These are phyloP conservation scores for Pedionomus torquatus DNA, from an alignment of 2,113 vertebrate species.

Conservation along the genomic window DNA sequence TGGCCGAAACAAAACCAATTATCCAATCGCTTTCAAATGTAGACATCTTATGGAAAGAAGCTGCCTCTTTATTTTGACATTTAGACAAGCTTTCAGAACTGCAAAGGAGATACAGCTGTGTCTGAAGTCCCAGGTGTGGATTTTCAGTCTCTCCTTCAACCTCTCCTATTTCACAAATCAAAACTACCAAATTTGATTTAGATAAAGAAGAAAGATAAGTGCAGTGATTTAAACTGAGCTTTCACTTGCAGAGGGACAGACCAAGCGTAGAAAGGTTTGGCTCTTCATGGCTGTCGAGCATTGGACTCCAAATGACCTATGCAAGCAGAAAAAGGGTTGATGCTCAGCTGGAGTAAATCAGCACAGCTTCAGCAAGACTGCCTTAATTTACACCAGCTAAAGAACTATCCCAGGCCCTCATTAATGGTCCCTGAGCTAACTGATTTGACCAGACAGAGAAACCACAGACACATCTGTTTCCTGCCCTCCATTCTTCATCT, in stretches of 20 bases:
- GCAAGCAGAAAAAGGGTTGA: not conserved
- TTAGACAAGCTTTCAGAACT: not conserved
- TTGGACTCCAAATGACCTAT: not conserved
- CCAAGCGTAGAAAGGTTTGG: accelerated
- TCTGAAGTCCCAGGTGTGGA: not conserved
- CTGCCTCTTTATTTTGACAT: not conserved
- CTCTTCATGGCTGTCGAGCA: accelerated
- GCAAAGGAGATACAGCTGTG: not conserved
- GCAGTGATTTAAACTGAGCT: not conserved
- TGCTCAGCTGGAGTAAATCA: not conserved
- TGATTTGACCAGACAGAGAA: conserved; percentile 27
- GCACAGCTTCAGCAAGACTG: not conserved
- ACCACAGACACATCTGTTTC: conserved; percentile 53
- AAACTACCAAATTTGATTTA: not conserved
- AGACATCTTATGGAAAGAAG: not conserved
- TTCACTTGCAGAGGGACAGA: not conserved
- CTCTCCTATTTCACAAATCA: not conserved
- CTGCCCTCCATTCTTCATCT: not conserved
- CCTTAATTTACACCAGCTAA: not conserved
- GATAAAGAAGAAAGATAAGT: not conserved
- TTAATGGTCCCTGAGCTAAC: not conserved
- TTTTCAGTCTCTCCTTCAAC: not conserved
- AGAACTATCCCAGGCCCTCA: not conserved
- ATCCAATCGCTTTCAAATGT: not conserved
- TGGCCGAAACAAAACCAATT: not conserved